Percentiles rank a stretch among this genome's conserved stretches.
phyloP scores from a whole-genome alignment of 2,888 invertebrate species.

The Chrysopilus asiliformis region DNA sequence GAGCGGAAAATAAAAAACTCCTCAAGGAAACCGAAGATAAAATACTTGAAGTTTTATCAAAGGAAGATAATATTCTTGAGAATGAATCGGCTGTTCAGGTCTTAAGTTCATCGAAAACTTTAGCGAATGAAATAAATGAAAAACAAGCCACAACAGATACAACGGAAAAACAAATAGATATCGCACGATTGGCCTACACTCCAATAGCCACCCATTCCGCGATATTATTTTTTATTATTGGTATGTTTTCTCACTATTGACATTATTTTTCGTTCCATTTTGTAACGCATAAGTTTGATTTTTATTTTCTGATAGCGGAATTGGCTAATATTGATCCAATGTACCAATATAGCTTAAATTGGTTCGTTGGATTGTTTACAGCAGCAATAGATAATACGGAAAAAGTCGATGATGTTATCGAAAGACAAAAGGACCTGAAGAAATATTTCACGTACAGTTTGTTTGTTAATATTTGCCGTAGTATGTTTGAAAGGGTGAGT shows the following conservation, averaged over 20 bases:
- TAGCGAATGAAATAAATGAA: conserved; percentile 81
- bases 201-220: conserved; percentile 84
- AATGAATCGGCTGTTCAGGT: conserved; percentile 84
- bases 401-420: conserved; percentile 64
- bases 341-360: conserved; percentile 91
- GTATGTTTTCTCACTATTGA: conserved; percentile 33
- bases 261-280: neutral
- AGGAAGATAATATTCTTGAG: conserved; percentile 70
- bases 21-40: conserved; percentile 84
- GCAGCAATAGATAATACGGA: conserved; percentile 77
- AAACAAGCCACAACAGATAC: conserved; percentile 82
- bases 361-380: conserved; percentile 85
- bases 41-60: conserved; percentile 63
- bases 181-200: conserved; percentile 71
- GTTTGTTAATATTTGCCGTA: conserved; percentile 83
- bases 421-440: conserved; percentile 59
- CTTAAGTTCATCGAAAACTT: conserved; percentile 75
- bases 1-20: conserved; percentile 69
- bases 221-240: conserved; percentile 80
- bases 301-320: conserved; percentile 43
- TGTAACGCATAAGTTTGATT: neutral
- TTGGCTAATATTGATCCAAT: conserved; percentile 89
- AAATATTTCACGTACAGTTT: conserved; percentile 78
- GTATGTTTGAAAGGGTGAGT: conserved; percentile 75
- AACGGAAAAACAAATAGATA: conserved; percentile 82